These are phyloP conservation scores for Podarcis siculus DNA, from an alignment of 2,797 vertebrate species.

Conservation along the genomic window DNA sequence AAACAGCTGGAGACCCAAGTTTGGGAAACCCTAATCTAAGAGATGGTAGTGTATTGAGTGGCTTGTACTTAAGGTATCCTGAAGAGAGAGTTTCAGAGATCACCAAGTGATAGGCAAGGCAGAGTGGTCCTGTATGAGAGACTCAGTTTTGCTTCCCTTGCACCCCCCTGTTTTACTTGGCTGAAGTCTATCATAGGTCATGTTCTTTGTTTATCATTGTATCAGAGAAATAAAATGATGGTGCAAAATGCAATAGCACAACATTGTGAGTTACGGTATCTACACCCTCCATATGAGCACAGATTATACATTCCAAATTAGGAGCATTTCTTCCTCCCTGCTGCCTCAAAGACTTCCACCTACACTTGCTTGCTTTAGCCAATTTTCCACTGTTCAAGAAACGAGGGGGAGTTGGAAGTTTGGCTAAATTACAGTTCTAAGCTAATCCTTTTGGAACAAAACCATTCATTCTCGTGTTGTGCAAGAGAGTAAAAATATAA, in stretches of 20 bases:
- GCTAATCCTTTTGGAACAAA: constrained; percentile 21
- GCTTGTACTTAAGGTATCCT: neutral
- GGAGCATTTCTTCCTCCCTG: neutral
- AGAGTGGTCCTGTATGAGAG: neutral
- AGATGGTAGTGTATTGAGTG: neutral
- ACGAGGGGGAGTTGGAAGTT: constrained; percentile 4
- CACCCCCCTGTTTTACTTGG: neutral
- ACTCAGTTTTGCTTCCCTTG: neutral
- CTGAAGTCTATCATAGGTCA: neutral
- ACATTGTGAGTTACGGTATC: neutral
- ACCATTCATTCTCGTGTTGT: constrained; percentile 2
- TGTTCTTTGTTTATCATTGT: neutral
- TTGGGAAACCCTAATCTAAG: neutral
- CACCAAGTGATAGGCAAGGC: neutral
- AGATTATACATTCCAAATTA: neutral
- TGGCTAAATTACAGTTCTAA: constrained; percentile 2
- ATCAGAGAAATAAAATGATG: neutral
- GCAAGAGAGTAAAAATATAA: constrained; percentile 22
- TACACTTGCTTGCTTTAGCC: neutral
- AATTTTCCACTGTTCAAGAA: neutral
- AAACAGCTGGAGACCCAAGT: too few species aligned
- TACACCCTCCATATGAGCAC: neutral
- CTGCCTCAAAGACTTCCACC: neutral
- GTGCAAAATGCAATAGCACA: neutral
- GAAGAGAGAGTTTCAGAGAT: neutral